Percentiles rank a stretch among this genome's conserved stretches.
phyloP scores from a whole-genome alignment of 1,140 invertebrate genomes.

The Conus ventricosus region DNA sequence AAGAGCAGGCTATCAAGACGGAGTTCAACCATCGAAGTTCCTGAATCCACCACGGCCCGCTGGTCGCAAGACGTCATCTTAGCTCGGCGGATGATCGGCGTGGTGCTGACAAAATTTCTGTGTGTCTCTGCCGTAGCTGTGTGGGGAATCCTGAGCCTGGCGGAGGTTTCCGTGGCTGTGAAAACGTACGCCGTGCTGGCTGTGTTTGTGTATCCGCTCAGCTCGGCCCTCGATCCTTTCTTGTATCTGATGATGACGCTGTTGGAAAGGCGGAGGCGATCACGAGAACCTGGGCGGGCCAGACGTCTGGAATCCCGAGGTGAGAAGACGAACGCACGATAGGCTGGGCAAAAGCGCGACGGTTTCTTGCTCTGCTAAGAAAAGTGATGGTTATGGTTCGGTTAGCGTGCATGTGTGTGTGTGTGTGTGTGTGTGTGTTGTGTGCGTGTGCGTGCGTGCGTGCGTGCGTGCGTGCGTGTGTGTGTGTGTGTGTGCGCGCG shows the following conservation, averaged over 20 bases:
- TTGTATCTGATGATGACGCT: conserved; percentile 45
- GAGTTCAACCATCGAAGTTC: background rate
- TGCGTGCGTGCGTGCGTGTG: too few species aligned
- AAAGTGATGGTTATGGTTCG: too few species aligned
- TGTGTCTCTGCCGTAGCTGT: conserved; percentile 32
- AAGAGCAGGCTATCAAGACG: background rate
- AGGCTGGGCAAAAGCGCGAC: background rate
- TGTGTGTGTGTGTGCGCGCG: too few species aligned
- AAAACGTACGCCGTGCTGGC: conserved; percentile 49
- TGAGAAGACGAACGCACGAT: background rate
- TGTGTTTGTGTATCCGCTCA: conserved; percentile 53
- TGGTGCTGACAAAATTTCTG: conserved; percentile 37
- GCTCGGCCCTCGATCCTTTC: conserved; percentile 55
- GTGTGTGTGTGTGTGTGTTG: too few species aligned
- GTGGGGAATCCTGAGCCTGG: conserved; percentile 38
- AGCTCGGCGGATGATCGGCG: conserved; percentile 41
- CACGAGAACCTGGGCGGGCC: background rate
- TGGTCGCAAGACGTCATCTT: conserved; percentile 33
- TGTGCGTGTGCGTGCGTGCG: too few species aligned
- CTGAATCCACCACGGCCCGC: background rate
- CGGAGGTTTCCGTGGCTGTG: conserved; percentile 38
- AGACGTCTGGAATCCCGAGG: background rate
- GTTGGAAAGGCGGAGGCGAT: background rate
- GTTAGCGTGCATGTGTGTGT: too few species aligned
- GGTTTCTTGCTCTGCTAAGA: too few species aligned